Evolutionary conservation across 92 coral and sea anemone species (phyloP).

Genomic region (Porites evermanni): DNA sequence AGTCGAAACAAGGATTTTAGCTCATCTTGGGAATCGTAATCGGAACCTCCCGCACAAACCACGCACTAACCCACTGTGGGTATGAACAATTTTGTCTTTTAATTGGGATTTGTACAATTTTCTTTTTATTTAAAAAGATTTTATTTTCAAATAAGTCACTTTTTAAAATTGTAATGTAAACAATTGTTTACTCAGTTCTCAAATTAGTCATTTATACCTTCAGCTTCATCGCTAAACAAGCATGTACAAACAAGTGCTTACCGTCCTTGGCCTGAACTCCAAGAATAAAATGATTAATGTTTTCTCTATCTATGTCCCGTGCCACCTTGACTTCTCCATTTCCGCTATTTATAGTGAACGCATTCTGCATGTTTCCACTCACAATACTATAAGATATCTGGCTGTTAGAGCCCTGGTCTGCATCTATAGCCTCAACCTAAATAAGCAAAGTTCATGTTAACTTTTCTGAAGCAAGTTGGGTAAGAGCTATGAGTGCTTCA

Average conservation of each 20-base stretch:
- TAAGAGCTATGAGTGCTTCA: background rate
- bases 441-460: background rate
- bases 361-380: slow-evolving; percentile 76
- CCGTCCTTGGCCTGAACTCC: slow-evolving; percentile 95
- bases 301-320: slow-evolving; percentile 85
- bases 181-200: no score
- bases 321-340: slow-evolving; percentile 77
- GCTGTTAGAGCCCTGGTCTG: slow-evolving; percentile 77
- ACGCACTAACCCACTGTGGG: no score
- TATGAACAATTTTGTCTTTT: no score
- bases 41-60: no score
- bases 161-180: no score
- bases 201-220: background rate
- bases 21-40: no score
- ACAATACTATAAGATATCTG: slow-evolving; percentile 83
- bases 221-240: no score
- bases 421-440: slow-evolving; percentile 77
- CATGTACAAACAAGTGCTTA: slow-evolving; percentile 24
- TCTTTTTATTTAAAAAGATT: no score
- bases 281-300: slow-evolving; percentile 67
- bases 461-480: background rate
- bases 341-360: slow-evolving; percentile 62
- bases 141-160: no score
- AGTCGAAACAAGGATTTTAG: no score
- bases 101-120: no score